Base-by-base conservation (phyloP, 2,113 vertebrate genomes). In the Hemichromis elongatus region DNA sequence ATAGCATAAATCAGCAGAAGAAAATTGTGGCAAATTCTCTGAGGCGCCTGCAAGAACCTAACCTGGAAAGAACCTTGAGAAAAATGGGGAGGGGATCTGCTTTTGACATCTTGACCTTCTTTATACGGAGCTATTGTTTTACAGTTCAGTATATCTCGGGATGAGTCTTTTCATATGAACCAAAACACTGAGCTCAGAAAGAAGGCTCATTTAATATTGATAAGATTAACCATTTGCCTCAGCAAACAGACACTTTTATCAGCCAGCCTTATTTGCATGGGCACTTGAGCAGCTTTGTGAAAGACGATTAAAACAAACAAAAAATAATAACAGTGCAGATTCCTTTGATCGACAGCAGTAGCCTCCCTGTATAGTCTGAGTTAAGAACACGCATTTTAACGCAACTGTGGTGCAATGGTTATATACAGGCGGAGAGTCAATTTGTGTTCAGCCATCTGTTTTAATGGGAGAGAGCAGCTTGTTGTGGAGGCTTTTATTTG, bases 401-500 rank as follows among this genome's bases (percentile, higher is more conserved):
- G 68, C 70, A 82, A 55, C 26, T 77, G 54, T 35, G 68, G 66
- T 35, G 21, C 63, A 47, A 18, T 33, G 70, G 73, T 42, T 42
- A 47, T 28, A 68, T 79, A 66, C 24, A 70, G 80, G 63, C 16
- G n/a, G 33, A 37, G 57, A 92, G 88, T 45, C 59, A 28, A 86
- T 88, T 86, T 84, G 79, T 84, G 85, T 86, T 77, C 16, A 61
- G 55, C 78, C 87, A 45, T 89, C 79, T 92, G 81, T 80, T 83
- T 75, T 84, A 75, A 90, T 81, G 81, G 35, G 75, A 61, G 82
- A 21, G 63, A 80, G 82, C 80, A 77, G 84, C 81, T 84, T 87
- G 81, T 80, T 82, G 80, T 28, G 81, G 45, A 77, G 66, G 82
- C 47, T 56, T 88, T 86, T 80, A 96, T 96, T 95, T 96, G 95